Evolutionary conservation across 2,888 invertebrate species (phyloP), one percentile per base, ranked within the genome.

Genomic region (Agrotis puta): DNA sequence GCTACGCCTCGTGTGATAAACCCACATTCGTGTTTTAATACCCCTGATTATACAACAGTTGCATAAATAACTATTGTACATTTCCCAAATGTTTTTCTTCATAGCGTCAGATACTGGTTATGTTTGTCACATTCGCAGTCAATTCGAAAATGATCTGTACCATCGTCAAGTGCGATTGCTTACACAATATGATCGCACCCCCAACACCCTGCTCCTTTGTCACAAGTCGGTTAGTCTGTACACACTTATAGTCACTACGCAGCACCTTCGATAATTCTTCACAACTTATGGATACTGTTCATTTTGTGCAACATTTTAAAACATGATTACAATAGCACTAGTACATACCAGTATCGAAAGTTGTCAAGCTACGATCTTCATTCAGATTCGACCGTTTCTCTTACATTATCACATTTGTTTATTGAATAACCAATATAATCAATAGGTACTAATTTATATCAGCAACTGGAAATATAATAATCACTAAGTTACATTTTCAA

Each of bases 381-480:
- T 86, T 88, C 90, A 88, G 86, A 87, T 85, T 89, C 91, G 89
- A 92, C 90, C 88, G 88, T 90, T 91, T 90, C 91, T 90, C 90
- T 91, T 92, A 93, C 91, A 92, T 88, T 94, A 95, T 94, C 95
- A 95, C 95, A 95, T 92, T 93, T 92, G 91, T 91, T 92, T 93
- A 92, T 91, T 91, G 92, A 93, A 91, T 83, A 83, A 85, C 80
- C 83, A 85, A 77, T 82, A 79, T 67, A 90, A 89, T 91, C 87
- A 92, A 91, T 92, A 91, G 85, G 85, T 89, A 91, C 90, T 89
- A 89, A 91, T 92, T 91, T 89, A 91, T 89, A 91, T 91, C 89
- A 92, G 92, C 91, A 92, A 92, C 90, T 91, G 90, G 92, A 91
- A 91, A 92, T 89, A 91, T 92, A 92, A 92, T 87, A 89, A 92